phyloP scores from a whole-genome alignment of 2,888 invertebrate species.

The Meta bourneti region DNA sequence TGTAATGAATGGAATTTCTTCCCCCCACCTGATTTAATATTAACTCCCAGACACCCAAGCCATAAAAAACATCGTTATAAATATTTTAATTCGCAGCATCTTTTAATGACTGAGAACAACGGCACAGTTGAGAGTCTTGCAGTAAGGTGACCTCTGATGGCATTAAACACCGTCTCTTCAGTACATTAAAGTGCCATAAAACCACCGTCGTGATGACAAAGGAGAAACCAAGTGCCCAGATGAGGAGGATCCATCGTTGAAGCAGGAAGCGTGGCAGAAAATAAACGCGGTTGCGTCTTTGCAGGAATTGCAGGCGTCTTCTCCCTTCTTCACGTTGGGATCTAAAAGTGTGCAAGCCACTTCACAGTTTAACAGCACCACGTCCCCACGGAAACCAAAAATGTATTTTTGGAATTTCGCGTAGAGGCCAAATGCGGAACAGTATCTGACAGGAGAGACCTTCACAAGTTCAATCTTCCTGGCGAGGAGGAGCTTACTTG shows the following conservation, averaged over 20 bases:
- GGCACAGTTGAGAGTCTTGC: no score
- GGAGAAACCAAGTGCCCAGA: not conserved
- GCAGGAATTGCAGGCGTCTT: slow-evolving; percentile 23
- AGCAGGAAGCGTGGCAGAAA: slow-evolving; percentile 41
- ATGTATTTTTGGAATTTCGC: slow-evolving; percentile 45
- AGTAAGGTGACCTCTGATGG: no score
- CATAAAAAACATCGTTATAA: no score
- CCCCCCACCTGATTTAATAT: no score
- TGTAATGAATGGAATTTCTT: no score
- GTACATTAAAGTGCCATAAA: not conserved
- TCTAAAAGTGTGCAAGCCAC: not conserved
- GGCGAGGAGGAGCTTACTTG: slow-evolving; percentile 28
- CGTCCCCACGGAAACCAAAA: slow-evolving; percentile 15
- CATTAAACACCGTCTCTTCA: not conserved
- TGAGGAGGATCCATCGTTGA: not conserved
- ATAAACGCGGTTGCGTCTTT: not conserved
- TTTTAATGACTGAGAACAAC: no score
- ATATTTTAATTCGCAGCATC: no score
- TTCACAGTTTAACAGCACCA: slow-evolving; percentile 22
- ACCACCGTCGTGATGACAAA: not conserved
- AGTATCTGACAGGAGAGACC: slow-evolving; percentile 37
- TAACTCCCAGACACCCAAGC: no score
- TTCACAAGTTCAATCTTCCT: slow-evolving; percentile 33
- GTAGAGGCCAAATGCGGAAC: slow-evolving; percentile 52
- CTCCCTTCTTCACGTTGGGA: not conserved